Evolutionary conservation across 2,113 vertebrate species (phyloP).

Genomic region (Prunella himalayana): DNA sequence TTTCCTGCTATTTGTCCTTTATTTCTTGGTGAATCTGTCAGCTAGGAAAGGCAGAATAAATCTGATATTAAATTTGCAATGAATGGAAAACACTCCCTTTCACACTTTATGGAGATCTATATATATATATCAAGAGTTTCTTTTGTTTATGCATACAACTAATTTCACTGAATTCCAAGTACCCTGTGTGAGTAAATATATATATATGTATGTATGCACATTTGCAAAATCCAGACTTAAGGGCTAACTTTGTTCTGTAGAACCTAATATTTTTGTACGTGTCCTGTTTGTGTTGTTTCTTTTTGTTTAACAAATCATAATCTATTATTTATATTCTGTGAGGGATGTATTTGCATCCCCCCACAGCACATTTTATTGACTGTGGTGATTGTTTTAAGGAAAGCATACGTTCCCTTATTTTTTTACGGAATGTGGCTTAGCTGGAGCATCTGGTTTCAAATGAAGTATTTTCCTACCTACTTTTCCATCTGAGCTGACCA

Average conservation of each 20-base stretch:
- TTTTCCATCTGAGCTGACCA: slow-evolving; percentile 27
- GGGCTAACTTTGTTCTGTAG: not conserved
- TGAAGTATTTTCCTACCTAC: slow-evolving; percentile 15
- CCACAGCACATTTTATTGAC: slow-evolving; percentile 13
- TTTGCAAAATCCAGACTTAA: not conserved
- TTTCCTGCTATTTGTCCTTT: not conserved
- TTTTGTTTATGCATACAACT: not conserved
- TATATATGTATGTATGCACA: not conserved
- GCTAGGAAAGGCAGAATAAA: not conserved
- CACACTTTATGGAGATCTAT: not conserved
- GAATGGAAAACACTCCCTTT: not conserved
- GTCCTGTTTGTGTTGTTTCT: not conserved
- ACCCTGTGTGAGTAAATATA: not conserved
- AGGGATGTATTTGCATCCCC: not conserved
- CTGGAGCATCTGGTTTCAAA: slow-evolving; percentile 28
- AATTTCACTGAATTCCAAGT: not conserved
- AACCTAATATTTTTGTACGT: not conserved
- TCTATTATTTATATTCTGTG: slow-evolving; percentile 27
- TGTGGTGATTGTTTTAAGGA: not conserved
- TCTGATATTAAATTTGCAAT: not conserved
- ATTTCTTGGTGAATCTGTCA: not conserved
- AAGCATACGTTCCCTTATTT: not conserved
- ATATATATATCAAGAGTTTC: not conserved
- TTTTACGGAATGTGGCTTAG: slow-evolving; percentile 8
- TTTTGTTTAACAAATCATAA: not conserved